phyloP scores from a whole-genome alignment of 2,888 invertebrate species.

The Notodonta ziczac region DNA sequence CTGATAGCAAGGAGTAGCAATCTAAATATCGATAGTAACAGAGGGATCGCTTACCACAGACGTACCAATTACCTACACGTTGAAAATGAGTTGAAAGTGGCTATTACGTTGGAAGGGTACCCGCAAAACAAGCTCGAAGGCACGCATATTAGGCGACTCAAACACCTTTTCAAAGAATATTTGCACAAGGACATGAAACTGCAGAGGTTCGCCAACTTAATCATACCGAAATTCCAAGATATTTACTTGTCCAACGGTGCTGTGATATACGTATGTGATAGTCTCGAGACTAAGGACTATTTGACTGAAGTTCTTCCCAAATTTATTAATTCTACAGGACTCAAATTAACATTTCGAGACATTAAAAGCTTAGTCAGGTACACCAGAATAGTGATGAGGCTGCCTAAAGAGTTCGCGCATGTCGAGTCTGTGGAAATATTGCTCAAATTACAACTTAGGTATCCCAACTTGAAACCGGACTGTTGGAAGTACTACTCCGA shows the following conservation, averaged over 20 bases:
- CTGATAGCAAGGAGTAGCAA: slow-evolving; percentile 59
- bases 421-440: slow-evolving; percentile 67
- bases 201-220: slow-evolving; percentile 66
- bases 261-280: slow-evolving; percentile 76
- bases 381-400: slow-evolving; percentile 68
- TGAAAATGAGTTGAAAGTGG: slow-evolving; percentile 71
- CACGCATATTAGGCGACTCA: slow-evolving; percentile 67
- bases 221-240: slow-evolving; percentile 75
- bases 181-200: slow-evolving; percentile 72
- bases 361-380: slow-evolving; percentile 67
- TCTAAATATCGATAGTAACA: slow-evolving; percentile 70
- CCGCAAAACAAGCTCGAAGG: slow-evolving; percentile 74
- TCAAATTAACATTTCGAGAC: slow-evolving; percentile 68
- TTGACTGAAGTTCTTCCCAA: slow-evolving; percentile 67
- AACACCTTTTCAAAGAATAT: slow-evolving; percentile 74
- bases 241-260: slow-evolving; percentile 75
- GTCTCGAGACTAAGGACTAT: slow-evolving; percentile 75
- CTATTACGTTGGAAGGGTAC: slow-evolving; percentile 71
- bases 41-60: slow-evolving; percentile 75
- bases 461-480: slow-evolving; percentile 68
- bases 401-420: slow-evolving; percentile 67
- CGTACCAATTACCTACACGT: slow-evolving; percentile 76
- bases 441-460: slow-evolving; percentile 53
- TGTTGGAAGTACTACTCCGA: slow-evolving; percentile 78
- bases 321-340: slow-evolving; percentile 68